A percentile compares a stretch with the other conserved stretches of the same genome.
Evolutionary conservation across 2,797 vertebrate species (phyloP).

Genomic region (Telmatherina bonti): DNA sequence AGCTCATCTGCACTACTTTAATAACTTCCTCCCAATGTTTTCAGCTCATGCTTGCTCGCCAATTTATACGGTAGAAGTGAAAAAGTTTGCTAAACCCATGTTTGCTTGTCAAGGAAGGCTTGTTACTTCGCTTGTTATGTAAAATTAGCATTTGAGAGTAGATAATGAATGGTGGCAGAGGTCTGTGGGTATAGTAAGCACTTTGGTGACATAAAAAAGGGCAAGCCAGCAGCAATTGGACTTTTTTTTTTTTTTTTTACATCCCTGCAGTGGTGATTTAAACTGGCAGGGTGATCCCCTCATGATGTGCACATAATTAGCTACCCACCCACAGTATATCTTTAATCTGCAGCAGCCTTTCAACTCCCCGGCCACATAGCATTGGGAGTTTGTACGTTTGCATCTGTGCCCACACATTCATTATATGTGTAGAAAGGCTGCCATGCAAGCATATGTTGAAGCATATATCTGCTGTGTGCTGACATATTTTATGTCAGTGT

Average conservation of each 20-base stretch:
- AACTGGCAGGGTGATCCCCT: slow-evolving; percentile 67
- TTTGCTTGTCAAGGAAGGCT: slow-evolving; percentile 25
- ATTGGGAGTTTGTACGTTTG: slow-evolving; percentile 28
- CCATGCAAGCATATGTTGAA: slow-evolving; percentile 20
- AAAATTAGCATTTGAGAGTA: slow-evolving; percentile 67
- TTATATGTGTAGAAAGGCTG: slow-evolving; percentile 37
- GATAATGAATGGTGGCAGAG: slow-evolving; percentile 48
- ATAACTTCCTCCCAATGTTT: slow-evolving; percentile 30
- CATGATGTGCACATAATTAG: slow-evolving; percentile 75
- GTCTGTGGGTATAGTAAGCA: slow-evolving; percentile 52
- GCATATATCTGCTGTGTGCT: slow-evolving; percentile 40
- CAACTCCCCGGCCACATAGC: slow-evolving; percentile 38
- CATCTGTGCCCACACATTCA: slow-evolving; percentile 42
- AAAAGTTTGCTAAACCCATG: slow-evolving; percentile 33
- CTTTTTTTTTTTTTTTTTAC: slow-evolving; percentile 25
- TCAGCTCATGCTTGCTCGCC: slow-evolving; percentile 14
- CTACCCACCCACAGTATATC: slow-evolving; percentile 60
- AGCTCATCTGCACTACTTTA: slow-evolving; percentile 24
- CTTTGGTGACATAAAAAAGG: slow-evolving; percentile 69
- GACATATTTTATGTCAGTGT: slow-evolving; percentile 41
- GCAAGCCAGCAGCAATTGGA: slow-evolving; percentile 48
- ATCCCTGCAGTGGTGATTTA: slow-evolving; percentile 61
- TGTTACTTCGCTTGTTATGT: slow-evolving; percentile 58
- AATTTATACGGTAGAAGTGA: slow-evolving; percentile 42
- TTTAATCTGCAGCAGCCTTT: slow-evolving; percentile 65